These are phyloP conservation scores for Castor canadensis DNA, from an alignment of 2,113 vertebrate species.

Conservation along the genomic window DNA sequence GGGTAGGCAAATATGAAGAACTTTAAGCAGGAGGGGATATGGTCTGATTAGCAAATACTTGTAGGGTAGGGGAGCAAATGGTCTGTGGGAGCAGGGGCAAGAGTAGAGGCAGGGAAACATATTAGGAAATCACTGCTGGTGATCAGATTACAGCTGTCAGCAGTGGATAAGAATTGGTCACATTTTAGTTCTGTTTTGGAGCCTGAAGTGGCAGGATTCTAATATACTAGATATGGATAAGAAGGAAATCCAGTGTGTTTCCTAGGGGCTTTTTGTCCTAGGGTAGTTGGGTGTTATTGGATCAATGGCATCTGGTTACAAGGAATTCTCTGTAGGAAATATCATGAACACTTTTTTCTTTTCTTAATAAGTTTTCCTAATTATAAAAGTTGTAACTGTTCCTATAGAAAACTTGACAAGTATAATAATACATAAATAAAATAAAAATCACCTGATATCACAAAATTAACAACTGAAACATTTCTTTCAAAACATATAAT, in stretches of 20 bases:
- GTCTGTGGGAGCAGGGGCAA: neutral
- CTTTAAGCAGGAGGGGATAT: neutral
- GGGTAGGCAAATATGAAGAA: neutral
- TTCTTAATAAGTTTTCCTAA: neutral
- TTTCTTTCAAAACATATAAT: neutral
- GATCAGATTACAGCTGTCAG: neutral
- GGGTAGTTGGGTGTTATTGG: neutral
- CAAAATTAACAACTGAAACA: neutral
- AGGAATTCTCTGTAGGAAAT: conserved; percentile 23
- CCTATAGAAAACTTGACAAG: conserved; percentile 11
- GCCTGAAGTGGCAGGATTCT: neutral
- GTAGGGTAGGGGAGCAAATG: too few relatives aligned
- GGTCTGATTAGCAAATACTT: conserved; percentile 25
- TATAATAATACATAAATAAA: conserved; percentile 29
- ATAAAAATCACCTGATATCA: neutral
- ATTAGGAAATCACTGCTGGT: neutral
- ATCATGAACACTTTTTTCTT: neutral
- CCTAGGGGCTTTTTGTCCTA: neutral
- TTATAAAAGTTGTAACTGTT: neutral
- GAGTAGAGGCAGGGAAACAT: neutral
- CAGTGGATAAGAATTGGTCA: neutral
- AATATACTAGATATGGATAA: neutral
- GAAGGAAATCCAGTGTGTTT: neutral
- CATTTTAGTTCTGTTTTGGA: neutral
- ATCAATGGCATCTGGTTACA: neutral